Conservation (phyloP, 2,888 invertebrate species). For the Tubulanus polymorphus region DNA sequence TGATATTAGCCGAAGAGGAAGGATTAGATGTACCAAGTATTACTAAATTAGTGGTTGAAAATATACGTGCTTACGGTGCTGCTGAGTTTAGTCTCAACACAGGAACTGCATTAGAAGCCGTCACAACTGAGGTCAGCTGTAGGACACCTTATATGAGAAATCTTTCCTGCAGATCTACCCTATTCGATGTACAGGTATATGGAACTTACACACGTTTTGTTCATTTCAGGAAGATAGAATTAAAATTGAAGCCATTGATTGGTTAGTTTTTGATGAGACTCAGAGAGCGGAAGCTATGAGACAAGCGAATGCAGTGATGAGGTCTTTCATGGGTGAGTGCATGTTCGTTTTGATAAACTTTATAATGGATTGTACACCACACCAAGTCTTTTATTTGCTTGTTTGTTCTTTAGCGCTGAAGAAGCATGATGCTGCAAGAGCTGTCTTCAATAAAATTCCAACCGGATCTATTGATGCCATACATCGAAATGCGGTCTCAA, state of each 20-base stretch:
- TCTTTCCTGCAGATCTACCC: no score
- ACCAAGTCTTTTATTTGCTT: background rate
- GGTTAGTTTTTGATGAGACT: slow-evolving; percentile 72
- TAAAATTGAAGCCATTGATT: slow-evolving; percentile 77
- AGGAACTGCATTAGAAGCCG: slow-evolving; percentile 58
- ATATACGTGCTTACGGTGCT: slow-evolving; percentile 56
- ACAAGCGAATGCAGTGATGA: slow-evolving; percentile 84
- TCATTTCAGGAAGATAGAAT: slow-evolving; percentile 61
- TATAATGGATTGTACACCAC: no score
- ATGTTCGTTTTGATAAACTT: no score
- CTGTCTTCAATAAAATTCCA: slow-evolving; percentile 71
- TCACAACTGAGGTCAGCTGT: slow-evolving; percentile 35
- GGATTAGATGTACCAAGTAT: slow-evolving; percentile 80
- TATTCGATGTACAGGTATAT: no score
- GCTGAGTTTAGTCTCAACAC: slow-evolving; percentile 46
- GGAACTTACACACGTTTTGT: background rate
- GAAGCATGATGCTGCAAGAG: slow-evolving; percentile 77
- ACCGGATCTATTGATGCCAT: slow-evolving; percentile 63
- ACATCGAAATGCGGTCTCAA: slow-evolving; percentile 49
- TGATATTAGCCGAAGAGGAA: slow-evolving; percentile 61
- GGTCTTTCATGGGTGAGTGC: slow-evolving; percentile 66
- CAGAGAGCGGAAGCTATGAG: slow-evolving; percentile 78
- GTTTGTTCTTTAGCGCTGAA: slow-evolving; percentile 59
- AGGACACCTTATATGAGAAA: background rate
- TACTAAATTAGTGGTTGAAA: slow-evolving; percentile 79